Evolutionary conservation across 2,113 vertebrate species (phyloP), one percentile per base, ranked within the genome.

Genomic region (Centropus bengalensis): DNA sequence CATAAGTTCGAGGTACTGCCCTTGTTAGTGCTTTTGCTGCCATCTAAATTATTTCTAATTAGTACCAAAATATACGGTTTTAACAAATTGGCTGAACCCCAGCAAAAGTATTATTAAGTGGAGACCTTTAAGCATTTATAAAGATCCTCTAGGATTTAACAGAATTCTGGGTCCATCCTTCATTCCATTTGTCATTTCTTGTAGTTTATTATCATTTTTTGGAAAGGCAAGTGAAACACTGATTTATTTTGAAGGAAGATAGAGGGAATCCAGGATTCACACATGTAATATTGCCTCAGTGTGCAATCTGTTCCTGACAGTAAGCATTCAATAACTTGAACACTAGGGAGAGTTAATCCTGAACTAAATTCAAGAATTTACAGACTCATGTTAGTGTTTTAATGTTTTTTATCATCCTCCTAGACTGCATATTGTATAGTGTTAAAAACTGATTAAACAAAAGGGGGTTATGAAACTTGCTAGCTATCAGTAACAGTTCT

Each of bases 11-110:
- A 51, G 15, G 32, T 82, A 17, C 85, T 84, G 49, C 49, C 70
- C 92, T 91, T 54, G 54, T 76, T 92, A 66, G 54, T 87, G 78
- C 32, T 92, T 91, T 89, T 93, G 52, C 74, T 95, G 83, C 54
- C 45, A 89, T 66, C 80, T 84, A 91, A 89, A 90, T 90, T 5
- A 56, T 91, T 95, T 94, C 56, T 93, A 91, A 62, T 94, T 63
- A 89, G 73, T 91, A 68, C n/a, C 9, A 56, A 89, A 89, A 86
- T 67, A 84, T 22, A 71, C 2, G 0, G 32, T 89, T 94, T 86
- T 71, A 64, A 66, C 82, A 84, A 95, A 84, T 89, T 95, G 86
- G 44, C 80, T 78, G 23, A 91, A n/a, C 88, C 74, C 73, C 73
- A 75, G 32, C 27, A 83, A 92, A 86, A 63, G 32, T 78, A 56